Evolutionary conservation across 2,113 vertebrate genomes (phyloP).

Genomic region (Oncorhynchus masou): DNA sequence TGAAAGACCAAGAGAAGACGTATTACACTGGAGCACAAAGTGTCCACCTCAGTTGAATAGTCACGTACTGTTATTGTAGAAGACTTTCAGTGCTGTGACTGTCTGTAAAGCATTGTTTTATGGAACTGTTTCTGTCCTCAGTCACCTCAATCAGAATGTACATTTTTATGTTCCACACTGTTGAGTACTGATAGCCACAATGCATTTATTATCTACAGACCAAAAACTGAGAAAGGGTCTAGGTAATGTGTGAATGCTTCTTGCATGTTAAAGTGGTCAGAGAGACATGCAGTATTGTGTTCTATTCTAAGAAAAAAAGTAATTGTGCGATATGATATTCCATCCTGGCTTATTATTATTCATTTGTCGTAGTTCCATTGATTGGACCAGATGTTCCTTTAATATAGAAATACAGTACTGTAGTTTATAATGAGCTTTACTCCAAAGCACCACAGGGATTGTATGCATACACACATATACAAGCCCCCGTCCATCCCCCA

Average conservation of each 20-base stretch:
- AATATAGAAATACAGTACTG: neutral
- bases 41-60: neutral
- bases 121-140: neutral
- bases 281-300: neutral
- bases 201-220: neutral
- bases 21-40: constrained; percentile 1
- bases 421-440: neutral
- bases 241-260: neutral
- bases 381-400: neutral
- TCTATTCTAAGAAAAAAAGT: neutral
- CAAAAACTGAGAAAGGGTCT: neutral
- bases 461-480: neutral
- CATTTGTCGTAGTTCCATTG: neutral
- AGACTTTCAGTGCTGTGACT: neutral
- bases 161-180: neutral
- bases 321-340: no score
- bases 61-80: neutral
- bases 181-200: neutral
- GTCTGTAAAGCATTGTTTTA: neutral
- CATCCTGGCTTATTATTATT: neutral
- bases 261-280: neutral
- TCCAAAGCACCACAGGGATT: neutral
- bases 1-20: neutral
- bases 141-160: neutral
- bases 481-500: neutral